These are phyloP conservation scores for Bombycilla garrulus DNA, from an alignment of 2,113 vertebrate species.

Conservation along the genomic window DNA sequence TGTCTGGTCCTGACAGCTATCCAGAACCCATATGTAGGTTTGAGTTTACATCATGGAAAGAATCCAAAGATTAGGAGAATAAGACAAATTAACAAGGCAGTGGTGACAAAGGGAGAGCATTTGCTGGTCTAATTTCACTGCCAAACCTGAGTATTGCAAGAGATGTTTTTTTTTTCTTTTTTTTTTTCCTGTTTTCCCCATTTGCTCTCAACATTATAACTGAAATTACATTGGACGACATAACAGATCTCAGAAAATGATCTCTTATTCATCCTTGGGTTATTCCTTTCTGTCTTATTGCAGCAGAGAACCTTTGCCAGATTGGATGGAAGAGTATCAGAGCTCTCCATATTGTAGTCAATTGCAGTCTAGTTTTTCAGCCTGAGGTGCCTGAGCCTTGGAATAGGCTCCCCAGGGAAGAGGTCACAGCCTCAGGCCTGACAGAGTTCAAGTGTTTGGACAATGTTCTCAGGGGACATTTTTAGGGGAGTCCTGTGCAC, in stretches of 20 bases:
- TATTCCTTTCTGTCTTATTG: neutral
- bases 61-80: neutral
- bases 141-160: neutral
- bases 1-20: neutral
- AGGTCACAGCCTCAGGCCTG: neutral
- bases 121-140: neutral
- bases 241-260: neutral
- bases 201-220: neutral
- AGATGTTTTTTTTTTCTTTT: neutral
- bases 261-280: neutral
- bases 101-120: neutral
- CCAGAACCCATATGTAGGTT: neutral
- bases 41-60: neutral
- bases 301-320: neutral
- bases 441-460: neutral
- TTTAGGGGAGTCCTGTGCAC: neutral
- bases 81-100: neutral
- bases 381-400: neutral
- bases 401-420: neutral
- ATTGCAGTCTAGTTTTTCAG: neutral
- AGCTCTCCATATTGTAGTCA: neutral
- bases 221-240: neutral
- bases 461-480: fast-evolving
- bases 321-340: neutral
- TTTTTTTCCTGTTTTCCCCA: neutral